These are phyloP conservation scores for Parnassius orleans DNA, from an alignment of 2,888 invertebrate species.

Conservation along the genomic window DNA sequence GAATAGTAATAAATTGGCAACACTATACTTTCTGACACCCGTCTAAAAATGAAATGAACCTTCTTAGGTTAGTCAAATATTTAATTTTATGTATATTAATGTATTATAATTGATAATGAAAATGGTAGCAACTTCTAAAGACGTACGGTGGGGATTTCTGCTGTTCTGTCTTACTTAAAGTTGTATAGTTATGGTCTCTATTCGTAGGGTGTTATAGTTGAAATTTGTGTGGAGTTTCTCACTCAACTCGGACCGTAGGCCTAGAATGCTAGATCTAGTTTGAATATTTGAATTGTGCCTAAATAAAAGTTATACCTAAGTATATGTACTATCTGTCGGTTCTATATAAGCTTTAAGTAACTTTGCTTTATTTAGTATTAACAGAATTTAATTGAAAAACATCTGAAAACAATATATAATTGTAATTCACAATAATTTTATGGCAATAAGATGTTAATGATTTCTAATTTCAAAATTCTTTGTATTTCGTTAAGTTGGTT, in stretches of 20 bases:
- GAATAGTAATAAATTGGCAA: no score
- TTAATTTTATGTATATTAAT: neutral
- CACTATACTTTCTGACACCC: conserved; percentile 6
- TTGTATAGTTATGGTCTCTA: conserved; percentile 9
- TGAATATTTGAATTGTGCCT: conserved; percentile 75
- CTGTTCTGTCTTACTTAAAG: neutral
- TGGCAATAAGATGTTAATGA: neutral
- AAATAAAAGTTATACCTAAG: conserved; percentile 48
- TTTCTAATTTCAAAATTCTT: neutral
- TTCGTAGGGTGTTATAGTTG: conserved; percentile 10
- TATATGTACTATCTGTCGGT: conserved; percentile 24
- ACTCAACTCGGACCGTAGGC: conserved; percentile 47
- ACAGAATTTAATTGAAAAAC: neutral
- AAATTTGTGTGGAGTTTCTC: conserved; percentile 36
- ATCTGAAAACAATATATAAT: neutral
- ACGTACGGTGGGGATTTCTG: conserved; percentile 42
- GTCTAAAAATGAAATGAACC: neutral
- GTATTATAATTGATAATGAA: conserved; percentile 30
- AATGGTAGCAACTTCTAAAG: conserved; percentile 29
- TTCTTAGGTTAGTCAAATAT: conserved; percentile 44
- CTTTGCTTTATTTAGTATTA: neutral
- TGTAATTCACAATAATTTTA: neutral
- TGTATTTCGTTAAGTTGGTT: neutral
- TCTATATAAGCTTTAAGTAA: conserved; percentile 25
- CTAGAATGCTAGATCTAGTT: conserved; percentile 73